phyloP scores from a whole-genome alignment of 1,140 invertebrate genomes.

The Dendroctonus ponderosae region DNA sequence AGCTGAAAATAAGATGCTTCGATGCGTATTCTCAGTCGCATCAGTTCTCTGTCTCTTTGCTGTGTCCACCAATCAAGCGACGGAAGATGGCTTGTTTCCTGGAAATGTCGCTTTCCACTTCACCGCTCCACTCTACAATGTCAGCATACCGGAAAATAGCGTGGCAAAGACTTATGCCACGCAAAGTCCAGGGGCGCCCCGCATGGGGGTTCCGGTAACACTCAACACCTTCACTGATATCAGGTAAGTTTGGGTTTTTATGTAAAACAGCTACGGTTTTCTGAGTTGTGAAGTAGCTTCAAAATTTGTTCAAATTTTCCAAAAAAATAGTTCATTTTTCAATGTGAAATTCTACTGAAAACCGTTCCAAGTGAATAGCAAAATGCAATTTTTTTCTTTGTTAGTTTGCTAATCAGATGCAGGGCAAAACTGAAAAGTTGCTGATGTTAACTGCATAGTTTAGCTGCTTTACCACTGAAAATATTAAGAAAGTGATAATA shows the following conservation, averaged over 20 bases:
- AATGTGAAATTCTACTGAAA: no score
- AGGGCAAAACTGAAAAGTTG: no score
- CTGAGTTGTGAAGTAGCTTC: no score
- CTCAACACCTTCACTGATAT: conserved; percentile 57
- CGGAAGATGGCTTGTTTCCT: conserved; percentile 38
- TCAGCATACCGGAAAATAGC: conserved; percentile 88
- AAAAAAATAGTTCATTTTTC: no score
- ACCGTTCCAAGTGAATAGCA: no score
- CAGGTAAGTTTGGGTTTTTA: conserved; percentile 7
- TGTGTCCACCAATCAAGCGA: conserved; percentile 34
- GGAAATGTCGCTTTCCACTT: conserved; percentile 61
- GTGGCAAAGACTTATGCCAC: conserved; percentile 77
- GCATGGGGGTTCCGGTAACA: conserved; percentile 55
- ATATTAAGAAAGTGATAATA: no score
- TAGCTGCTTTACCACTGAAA: no score
- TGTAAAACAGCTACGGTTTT: no score
- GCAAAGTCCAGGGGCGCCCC: conserved; percentile 57
- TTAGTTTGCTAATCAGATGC: no score
- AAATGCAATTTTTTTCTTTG: no score
- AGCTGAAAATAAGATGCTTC: conserved; percentile 47
- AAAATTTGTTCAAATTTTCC: no score
- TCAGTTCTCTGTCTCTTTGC: conserved; percentile 44
- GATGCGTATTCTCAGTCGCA: conserved; percentile 40
- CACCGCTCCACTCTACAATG: conserved; percentile 78
- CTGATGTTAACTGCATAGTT: no score